Evolutionary conservation across 2,113 vertebrate species (phyloP), one percentile per base, ranked within the genome.

Genomic region (Clarias magur): DNA sequence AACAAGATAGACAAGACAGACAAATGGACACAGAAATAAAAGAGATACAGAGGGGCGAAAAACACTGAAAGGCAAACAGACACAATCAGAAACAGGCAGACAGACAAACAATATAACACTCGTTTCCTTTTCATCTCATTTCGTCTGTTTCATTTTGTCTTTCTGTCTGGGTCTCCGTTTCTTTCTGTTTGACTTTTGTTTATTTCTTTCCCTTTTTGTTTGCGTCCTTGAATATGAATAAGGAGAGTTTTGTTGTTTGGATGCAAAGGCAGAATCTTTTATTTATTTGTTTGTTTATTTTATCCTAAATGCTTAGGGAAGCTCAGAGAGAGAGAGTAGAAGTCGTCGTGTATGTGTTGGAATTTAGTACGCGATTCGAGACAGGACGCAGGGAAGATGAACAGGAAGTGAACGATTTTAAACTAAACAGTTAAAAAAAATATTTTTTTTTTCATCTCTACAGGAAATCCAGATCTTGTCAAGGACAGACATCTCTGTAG

Each of bases 31-130:
- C 15, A 34, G 0, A 34, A 11, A 25, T 76, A 34, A 75, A 3
- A 81, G n/a, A n/a, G 21, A 53, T 5, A 42, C 3, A 42, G 38
- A 42, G 2, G 38, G 38, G 38, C 4, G 23, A 68, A 10, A 67
- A 3, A 63, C 15, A 34, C 12, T 19, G 16, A 60, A 3, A 19
- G 59, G 19, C 16, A 62, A 21, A 62, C 19, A 62, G 17, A 34
- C 3, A 97, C 57, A 59, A 59, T 42, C 38, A 56, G 54, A 56
- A 13, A 56, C 10, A 62, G 59, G 23, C 59, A 27, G 10, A 27
- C 0, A 27, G 25, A 27, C n/a, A 27, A 13, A 67, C 13, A 27
- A 34, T 34, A 65, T 1, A 23, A 8, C 4, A 63, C n/a, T n/a
- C n/a, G n/a, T n/a, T n/a, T n/a, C n/a, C n/a, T n/a, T n/a, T n/a